These are phyloP conservation scores for Moxostoma hubbsi DNA, from an alignment of 2,797 vertebrate genomes.

Conservation along the genomic window DNA sequence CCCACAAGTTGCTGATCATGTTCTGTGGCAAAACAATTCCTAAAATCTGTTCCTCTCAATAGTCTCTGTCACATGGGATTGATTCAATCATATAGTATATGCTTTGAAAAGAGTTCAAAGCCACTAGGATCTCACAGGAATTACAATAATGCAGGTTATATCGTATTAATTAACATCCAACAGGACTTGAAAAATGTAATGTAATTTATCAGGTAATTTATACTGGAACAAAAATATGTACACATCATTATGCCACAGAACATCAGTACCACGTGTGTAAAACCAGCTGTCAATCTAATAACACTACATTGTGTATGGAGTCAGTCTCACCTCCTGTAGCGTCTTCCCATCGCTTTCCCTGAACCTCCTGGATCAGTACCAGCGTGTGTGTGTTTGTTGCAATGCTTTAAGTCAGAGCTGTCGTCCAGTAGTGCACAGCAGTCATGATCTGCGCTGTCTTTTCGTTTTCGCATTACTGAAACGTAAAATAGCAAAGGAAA, in stretches of 20 bases:
- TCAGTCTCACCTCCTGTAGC: slow-evolving; percentile 78
- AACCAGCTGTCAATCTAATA: not conserved
- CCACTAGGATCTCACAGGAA: not conserved
- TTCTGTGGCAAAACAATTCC: not conserved
- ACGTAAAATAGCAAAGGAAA: slow-evolving; percentile 35
- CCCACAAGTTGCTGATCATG: slow-evolving; percentile 15
- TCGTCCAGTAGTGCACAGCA: slow-evolving; percentile 67
- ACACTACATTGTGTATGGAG: not conserved
- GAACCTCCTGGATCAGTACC: slow-evolving; percentile 52
- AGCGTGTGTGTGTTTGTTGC: slow-evolving; percentile 61
- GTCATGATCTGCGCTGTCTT: slow-evolving; percentile 77
- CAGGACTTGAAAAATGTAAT: too few relatives aligned
- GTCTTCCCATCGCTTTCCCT: slow-evolving; percentile 77
- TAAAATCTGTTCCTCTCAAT: too few relatives aligned
- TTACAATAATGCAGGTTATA: not conserved
- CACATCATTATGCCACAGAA: not conserved
- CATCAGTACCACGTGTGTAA: not conserved
- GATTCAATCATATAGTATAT: not conserved
- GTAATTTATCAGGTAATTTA: too few relatives aligned
- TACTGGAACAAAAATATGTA: too few relatives aligned
- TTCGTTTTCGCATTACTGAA: slow-evolving; percentile 88
- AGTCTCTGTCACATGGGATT: not conserved
- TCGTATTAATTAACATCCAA: too few relatives aligned
- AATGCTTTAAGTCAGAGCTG: slow-evolving; percentile 76
- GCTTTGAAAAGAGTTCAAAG: not conserved